These are phyloP conservation scores for Cantharis rustica DNA, from an alignment of 2,888 invertebrate species.

Conservation along the genomic window DNA sequence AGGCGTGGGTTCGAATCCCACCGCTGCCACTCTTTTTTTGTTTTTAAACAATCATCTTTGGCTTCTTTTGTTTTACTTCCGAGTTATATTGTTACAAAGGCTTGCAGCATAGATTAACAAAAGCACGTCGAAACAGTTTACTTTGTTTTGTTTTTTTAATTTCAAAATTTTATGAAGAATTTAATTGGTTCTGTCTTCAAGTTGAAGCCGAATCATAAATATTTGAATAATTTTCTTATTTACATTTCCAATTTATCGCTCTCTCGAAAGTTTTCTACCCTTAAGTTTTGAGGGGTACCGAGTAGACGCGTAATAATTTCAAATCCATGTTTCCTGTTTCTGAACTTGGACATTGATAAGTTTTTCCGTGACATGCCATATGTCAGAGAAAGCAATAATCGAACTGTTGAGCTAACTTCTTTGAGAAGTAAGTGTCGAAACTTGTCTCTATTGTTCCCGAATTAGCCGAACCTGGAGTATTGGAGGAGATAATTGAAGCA, in stretches of 20 bases:
- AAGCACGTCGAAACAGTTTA: not conserved
- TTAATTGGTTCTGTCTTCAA: not conserved
- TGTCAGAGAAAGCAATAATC: not conserved
- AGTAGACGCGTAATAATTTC: not conserved
- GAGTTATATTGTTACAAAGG: too few relatives aligned
- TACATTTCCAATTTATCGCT: not conserved
- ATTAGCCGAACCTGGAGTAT: not conserved
- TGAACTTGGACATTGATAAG: not conserved
- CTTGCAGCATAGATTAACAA: too few relatives aligned
- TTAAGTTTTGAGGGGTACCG: not conserved
- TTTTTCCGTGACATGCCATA: not conserved
- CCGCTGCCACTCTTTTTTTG: constrained; percentile 48
- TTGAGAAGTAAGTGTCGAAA: not conserved
- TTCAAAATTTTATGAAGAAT: not conserved
- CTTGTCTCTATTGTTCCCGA: not conserved
- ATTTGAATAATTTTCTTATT: not conserved
- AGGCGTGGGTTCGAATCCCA: constrained; percentile 89
- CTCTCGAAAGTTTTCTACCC: not conserved
- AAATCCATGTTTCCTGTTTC: not conserved
- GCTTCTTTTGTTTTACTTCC: too few relatives aligned
- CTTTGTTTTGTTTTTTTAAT: not conserved
- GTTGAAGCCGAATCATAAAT: too few relatives aligned
- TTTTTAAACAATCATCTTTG: too few relatives aligned
- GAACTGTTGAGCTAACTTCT: not conserved
- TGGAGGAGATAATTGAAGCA: not conserved